Evolutionary conservation across 2,888 invertebrate genomes (phyloP), one percentile per base, ranked within the genome.

Genomic region (Drosophila rubida): DNA sequence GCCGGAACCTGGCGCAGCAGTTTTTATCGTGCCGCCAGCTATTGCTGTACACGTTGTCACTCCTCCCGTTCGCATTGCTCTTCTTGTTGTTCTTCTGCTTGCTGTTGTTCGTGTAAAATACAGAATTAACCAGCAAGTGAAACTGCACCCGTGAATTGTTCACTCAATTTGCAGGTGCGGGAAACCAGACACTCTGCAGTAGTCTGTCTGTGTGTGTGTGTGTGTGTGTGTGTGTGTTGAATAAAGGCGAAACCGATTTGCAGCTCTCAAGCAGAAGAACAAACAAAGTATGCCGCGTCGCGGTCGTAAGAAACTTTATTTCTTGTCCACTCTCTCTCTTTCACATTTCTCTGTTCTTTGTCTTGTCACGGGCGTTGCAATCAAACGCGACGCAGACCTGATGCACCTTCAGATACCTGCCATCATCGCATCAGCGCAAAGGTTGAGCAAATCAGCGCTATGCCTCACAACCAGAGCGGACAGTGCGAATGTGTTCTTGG

Each of bases 201-300:
- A n/a, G n/a, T 19, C 19, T 19, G 19, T 19, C 2, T 19, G 19
- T 19, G 19, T 19, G 19, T 19, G 19, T 19, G 19, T 19, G 19
- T 19, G 19, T 19, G 19, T 19, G 19, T 19, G 19, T 19, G 19
- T 19, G 19, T 11, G 32, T n/a, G 32, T n/a, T 11, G n/a, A 32
- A 32, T 32, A 32, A 32, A 32, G 32, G 32, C 32, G 32, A n/a
- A 32, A 32, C 32, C 51, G 66, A 62, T 78, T 78, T 80, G 81
- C 78, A 78, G 81, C 78, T 78, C 79, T 79, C 82, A 65, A 81
- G 75, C 67, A 79, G 50, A 65, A 67, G n/a, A 60, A 57, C 71
- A 51, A 70, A 78, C 69, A 75, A 59, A 80, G 74, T 78, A 59
- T 53, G 63, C 35, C 44, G 32, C 32, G 32, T 32, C 32, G 32